Conservation (phyloP, 2,888 invertebrate species). For the Shargacucullia verbasci region DNA sequence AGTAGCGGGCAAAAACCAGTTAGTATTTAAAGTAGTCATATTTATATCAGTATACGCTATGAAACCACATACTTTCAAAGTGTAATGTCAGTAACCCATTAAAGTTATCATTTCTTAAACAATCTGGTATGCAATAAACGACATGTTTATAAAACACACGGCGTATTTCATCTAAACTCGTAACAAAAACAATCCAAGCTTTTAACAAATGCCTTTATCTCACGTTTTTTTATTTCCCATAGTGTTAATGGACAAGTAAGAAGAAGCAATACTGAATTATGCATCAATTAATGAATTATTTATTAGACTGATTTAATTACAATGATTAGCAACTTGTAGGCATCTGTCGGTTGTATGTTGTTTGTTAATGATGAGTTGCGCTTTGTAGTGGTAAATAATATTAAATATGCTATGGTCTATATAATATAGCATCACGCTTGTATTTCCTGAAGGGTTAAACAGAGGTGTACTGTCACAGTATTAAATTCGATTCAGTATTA, state of each 20-base stretch:
- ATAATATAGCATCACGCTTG: too few species aligned
- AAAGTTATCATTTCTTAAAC: slow-evolving; percentile 9
- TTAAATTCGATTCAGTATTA: too few species aligned
- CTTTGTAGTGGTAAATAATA: slow-evolving; percentile 8
- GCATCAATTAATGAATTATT: slow-evolving; percentile 57
- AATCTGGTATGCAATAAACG: slow-evolving; percentile 4
- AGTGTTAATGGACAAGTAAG: slow-evolving; percentile 51
- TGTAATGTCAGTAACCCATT: not conserved
- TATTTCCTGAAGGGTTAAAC: too few species aligned
- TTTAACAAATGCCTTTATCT: slow-evolving; percentile 29
- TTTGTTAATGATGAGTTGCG: slow-evolving; percentile 8
- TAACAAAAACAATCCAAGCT: slow-evolving; percentile 11
- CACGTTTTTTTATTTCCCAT: slow-evolving; percentile 49
- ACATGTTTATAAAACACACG: slow-evolving; percentile 18
- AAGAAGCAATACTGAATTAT: slow-evolving; percentile 64
- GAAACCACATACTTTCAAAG: too few species aligned
- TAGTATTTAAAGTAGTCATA: too few species aligned
- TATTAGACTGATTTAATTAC: slow-evolving; percentile 65
- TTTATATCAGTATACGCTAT: too few species aligned
- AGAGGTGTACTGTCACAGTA: too few species aligned
- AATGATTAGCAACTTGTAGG: slow-evolving; percentile 50
- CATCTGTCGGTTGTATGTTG: slow-evolving; percentile 38
- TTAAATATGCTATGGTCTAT: not conserved
- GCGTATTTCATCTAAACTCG: slow-evolving; percentile 9
- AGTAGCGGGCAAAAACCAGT: too few species aligned